Base-by-base conservation (phyloP, 2,797 vertebrate species). In the Monodelphis domestica region DNA sequence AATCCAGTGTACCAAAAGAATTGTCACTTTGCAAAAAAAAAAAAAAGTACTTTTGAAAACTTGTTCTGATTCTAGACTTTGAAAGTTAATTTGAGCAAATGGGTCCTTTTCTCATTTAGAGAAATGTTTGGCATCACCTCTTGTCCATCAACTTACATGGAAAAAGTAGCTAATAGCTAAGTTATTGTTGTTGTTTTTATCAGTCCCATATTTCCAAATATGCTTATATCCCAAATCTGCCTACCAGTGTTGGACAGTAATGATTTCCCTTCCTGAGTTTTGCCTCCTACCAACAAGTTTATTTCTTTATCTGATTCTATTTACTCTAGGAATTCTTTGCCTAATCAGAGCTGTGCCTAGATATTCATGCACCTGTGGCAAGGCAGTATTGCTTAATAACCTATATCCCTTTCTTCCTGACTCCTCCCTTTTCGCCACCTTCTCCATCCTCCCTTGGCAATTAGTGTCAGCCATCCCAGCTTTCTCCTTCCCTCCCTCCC, bases 1-100 rank as follows among this genome's bases (percentile, higher is more conserved):
- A 93, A 45, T 95, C 89, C 70, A 94, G 89, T 91, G 89, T 70
- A 33, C 28, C 52, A 90, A 90, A 93, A 11, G 53, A 38, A 91
- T n/a, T 63, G 30, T 89, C 17, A 45, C 45, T 78, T 45, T 45
- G 21, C n/a, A 45, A 78, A 78, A 78, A 78, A 78, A 45, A 38
- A 78, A 33, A 92, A 38, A 78, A 33, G 92, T 29, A 45, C 17
- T 84, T 90, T 29, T 29, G 53, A 70, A 57, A 94, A 94, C 38
- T 3, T 78, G 26, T 50, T 84, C 87, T 54, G 63, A 63, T 87
- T 63, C 56, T n/a, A 52, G 63, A 91, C 89, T 91, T 88, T 88
- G 12, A 92, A 87, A 54, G 5, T 54, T 4, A 53, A 84, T 70
- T 89, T 30, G 29, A 56, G 59, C 56, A 50, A 45, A 53, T 59